Conservation (phyloP, 2,888 invertebrate genomes). For the Tetragnatha montana region DNA sequence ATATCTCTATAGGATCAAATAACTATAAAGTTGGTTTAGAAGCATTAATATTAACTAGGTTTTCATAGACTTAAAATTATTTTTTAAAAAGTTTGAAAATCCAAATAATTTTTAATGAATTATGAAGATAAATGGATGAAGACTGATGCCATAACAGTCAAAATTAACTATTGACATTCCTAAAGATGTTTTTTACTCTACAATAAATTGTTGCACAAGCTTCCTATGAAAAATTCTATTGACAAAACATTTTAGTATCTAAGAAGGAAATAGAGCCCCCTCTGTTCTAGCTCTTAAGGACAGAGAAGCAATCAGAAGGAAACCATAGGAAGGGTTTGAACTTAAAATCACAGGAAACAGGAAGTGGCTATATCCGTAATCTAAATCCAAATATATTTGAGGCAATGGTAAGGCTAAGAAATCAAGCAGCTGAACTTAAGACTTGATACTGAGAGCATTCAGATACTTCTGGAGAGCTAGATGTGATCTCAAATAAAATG, state of each 20-base stretch:
- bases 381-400: constrained; percentile 44
- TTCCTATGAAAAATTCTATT: constrained; percentile 38
- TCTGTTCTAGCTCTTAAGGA: constrained; percentile 21
- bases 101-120: background rate
- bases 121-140: too few species aligned
- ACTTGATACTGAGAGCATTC: background rate
- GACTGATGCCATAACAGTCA: background rate
- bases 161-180: background rate
- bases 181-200: background rate
- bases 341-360: constrained; percentile 69
- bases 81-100: background rate
- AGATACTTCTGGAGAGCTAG: background rate
- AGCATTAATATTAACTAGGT: too few species aligned
- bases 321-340: constrained; percentile 61
- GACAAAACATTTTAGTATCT: constrained; percentile 57
- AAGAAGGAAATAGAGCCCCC: constrained; percentile 51
- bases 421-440: constrained; percentile 27
- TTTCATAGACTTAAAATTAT: background rate
- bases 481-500: constrained; percentile 7
- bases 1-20: too few species aligned
- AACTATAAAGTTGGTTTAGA: too few species aligned
- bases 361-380: constrained; percentile 66
- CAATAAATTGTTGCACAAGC: background rate
- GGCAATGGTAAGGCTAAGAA: constrained; percentile 7
- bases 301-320: constrained; percentile 55